These are phyloP conservation scores for Scolanthus callimorphus DNA, from an alignment of 92 coral and sea anemone genomes.

Conservation along the genomic window DNA sequence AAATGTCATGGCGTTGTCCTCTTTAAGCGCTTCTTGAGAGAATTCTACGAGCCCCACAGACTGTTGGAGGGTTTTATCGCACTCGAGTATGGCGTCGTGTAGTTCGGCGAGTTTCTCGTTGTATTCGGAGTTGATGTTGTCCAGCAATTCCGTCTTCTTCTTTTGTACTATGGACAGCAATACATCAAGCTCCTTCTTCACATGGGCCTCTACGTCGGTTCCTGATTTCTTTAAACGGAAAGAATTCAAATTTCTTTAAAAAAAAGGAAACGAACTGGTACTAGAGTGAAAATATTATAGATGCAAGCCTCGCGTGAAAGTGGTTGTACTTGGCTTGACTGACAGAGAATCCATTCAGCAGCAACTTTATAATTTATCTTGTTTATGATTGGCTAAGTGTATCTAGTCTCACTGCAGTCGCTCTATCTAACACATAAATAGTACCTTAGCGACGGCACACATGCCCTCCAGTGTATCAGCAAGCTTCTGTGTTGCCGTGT, in stretches of 20 bases:
- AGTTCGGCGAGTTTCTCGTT: slow-evolving; percentile 66
- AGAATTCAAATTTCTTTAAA: no score
- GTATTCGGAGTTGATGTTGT: slow-evolving; percentile 65
- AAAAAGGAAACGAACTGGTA: no score
- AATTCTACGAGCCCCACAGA: slow-evolving; percentile 83
- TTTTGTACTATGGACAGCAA: slow-evolving; percentile 65
- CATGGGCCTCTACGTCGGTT: slow-evolving; percentile 78
- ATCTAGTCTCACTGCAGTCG: no score
- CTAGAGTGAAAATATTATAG: no score
- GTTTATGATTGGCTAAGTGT: no score
- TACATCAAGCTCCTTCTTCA: slow-evolving; percentile 74
- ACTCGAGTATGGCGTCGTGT: slow-evolving; percentile 53
- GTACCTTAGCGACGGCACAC: slow-evolving; percentile 86
- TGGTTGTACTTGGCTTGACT: no score
- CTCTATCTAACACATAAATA: no score
- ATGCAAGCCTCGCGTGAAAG: no score
- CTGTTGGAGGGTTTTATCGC: slow-evolving; percentile 68
- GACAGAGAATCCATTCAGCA: no score
- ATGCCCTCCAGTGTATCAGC: slow-evolving; percentile 72
- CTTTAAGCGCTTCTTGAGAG: slow-evolving; percentile 82
- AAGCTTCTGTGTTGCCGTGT: slow-evolving; percentile 60
- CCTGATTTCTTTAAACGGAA: slow-evolving; percentile 75
- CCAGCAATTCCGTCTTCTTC: slow-evolving; percentile 70
- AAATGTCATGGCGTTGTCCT: slow-evolving; percentile 62
- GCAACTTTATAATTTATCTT: no score